These are phyloP conservation scores for Malacoraja senta DNA, from an alignment of 2,797 vertebrate species.

Conservation along the genomic window DNA sequence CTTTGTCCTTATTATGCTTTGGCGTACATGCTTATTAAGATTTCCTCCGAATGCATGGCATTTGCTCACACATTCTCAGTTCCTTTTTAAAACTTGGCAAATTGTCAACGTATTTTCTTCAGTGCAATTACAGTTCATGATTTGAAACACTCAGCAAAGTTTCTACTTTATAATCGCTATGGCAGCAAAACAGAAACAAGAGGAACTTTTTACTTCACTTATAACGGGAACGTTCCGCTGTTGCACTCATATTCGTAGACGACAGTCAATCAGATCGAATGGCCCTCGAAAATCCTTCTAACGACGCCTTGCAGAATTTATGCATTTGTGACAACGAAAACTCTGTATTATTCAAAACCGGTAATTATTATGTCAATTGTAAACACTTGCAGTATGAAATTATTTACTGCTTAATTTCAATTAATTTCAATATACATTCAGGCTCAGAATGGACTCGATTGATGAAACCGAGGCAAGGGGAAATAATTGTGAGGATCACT, in stretches of 20 bases:
- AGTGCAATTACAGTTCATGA: neutral
- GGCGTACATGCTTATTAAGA: too few relatives aligned
- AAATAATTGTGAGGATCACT: neutral
- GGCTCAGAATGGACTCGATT: neutral
- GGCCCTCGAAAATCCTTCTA: neutral
- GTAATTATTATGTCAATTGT: neutral
- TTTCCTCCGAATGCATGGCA: neutral
- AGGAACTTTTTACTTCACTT: neutral
- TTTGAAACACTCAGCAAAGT: neutral
- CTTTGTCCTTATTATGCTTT: neutral
- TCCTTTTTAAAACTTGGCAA: neutral
- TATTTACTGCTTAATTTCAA: neutral
- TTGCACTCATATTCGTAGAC: neutral
- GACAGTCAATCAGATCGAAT: neutral
- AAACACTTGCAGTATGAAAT: neutral
- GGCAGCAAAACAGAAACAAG: neutral
- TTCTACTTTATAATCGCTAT: neutral
- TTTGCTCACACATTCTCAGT: neutral
- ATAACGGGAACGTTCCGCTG: neutral
- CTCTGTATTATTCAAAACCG: neutral
- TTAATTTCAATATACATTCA: neutral
- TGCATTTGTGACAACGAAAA: neutral
- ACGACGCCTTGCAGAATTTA: neutral
- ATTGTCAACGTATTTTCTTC: neutral
- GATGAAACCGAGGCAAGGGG: neutral